phyloP scores from a whole-genome alignment of 2,113 vertebrate genomes.

The Myocastor coypus region DNA sequence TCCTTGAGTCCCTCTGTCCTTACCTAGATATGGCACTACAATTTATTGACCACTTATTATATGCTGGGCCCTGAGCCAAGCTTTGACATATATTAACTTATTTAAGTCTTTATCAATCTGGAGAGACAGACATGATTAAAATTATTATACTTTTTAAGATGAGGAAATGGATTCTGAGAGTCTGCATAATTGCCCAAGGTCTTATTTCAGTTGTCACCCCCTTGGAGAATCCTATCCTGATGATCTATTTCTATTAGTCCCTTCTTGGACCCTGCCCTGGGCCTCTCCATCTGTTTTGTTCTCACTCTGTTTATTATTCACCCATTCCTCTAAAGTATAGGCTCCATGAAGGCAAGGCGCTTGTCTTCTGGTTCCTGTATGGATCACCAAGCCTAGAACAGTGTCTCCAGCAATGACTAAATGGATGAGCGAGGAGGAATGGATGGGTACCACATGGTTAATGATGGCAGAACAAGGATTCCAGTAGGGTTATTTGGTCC shows the following conservation, averaged over 20 bases:
- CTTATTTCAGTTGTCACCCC: conserved; percentile 43
- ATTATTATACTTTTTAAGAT: neutral
- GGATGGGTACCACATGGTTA: neutral
- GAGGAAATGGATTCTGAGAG: conserved; percentile 55
- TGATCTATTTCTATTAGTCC: neutral
- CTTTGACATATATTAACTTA: conserved; percentile 59
- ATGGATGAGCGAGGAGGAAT: neutral
- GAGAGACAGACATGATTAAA: conserved; percentile 61
- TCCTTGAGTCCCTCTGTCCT: neutral
- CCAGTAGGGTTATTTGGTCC: neutral
- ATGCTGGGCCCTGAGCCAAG: conserved; percentile 47
- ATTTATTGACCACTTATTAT: conserved; percentile 38
- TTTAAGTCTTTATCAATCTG: conserved; percentile 61
- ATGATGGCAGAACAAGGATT: neutral
- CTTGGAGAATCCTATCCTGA: neutral
- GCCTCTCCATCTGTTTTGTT: neutral
- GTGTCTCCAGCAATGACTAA: neutral
- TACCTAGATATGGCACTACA: neutral
- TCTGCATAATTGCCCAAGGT: conserved; percentile 17
- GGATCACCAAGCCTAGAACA: neutral
- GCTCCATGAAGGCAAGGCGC: neutral
- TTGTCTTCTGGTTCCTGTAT: neutral
- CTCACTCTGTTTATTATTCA: neutral
- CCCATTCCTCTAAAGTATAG: neutral
- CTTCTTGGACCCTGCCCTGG: neutral